Evolutionary conservation across 2,888 invertebrate genomes (phyloP).

Genomic region (Lycocerus yunnanus): DNA sequence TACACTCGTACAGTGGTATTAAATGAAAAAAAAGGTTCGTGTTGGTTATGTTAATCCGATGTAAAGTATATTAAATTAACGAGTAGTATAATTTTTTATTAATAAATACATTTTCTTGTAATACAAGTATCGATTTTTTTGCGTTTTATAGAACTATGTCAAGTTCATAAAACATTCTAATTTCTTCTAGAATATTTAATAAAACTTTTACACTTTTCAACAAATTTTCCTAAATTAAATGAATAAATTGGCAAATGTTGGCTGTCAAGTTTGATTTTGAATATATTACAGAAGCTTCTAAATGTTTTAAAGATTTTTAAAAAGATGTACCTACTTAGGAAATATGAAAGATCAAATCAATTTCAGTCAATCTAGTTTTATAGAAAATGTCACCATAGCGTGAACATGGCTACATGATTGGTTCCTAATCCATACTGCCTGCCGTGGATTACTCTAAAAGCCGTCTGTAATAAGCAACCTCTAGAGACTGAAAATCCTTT

Average conservation of each 20-base stretch:
- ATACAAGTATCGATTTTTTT: background rate
- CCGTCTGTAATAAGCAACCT: slow-evolving; percentile 30
- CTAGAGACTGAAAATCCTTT: slow-evolving; percentile 25
- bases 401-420: slow-evolving; percentile 29
- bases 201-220: too few species aligned
- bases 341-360: slow-evolving; percentile 15
- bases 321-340: background rate
- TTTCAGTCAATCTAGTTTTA: slow-evolving; percentile 23
- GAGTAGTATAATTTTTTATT: background rate
- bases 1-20: background rate
- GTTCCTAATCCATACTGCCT: slow-evolving; percentile 26
- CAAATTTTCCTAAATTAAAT: background rate
- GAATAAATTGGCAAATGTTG: background rate
- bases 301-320: background rate
- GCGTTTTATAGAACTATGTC: background rate
- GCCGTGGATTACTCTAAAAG: slow-evolving; percentile 29
- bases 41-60: background rate
- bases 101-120: background rate
- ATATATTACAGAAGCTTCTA: background rate
- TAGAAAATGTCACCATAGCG: slow-evolving; percentile 24
- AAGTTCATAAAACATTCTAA: background rate
- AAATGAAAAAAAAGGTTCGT: background rate
- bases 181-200: background rate
- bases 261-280: background rate
- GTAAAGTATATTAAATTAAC: background rate